A percentile compares a stretch with the other conserved stretches of the same genome.
phyloP scores from a whole-genome alignment of 1,140 invertebrate genomes.

The Danaus plexippus region DNA sequence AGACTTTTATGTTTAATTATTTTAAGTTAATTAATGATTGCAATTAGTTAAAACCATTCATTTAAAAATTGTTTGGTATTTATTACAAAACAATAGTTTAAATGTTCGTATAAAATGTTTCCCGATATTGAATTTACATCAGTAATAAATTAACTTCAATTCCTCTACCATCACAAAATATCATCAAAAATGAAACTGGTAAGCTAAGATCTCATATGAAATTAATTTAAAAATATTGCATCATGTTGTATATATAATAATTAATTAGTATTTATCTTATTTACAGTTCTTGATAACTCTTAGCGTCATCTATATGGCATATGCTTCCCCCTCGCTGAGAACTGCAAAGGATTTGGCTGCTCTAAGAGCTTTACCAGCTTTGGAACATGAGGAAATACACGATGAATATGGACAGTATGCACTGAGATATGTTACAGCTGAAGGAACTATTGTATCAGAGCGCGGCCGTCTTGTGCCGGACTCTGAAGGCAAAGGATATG shows the following conservation, averaged over 20 bases:
- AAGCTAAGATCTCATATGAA: too few relatives aligned
- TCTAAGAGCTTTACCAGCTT: constrained; percentile 26
- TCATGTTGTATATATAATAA: neutral
- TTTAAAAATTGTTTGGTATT: too few relatives aligned
- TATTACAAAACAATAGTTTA: too few relatives aligned
- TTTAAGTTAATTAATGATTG: too few relatives aligned
- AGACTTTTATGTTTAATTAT: too few relatives aligned
- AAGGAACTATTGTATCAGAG: constrained; percentile 54
- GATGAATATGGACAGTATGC: constrained; percentile 59
- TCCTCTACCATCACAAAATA: too few relatives aligned
- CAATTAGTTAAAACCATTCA: too few relatives aligned
- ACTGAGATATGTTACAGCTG: constrained; percentile 53
- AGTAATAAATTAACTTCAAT: too few relatives aligned
- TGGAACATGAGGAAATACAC: constrained; percentile 45
- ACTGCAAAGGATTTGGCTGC: constrained; percentile 8
- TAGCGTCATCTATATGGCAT: neutral
- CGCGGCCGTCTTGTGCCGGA: constrained; percentile 46
- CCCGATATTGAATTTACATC: too few relatives aligned
- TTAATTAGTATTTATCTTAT: constrained; percentile 4
- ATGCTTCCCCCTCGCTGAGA: constrained; percentile 4
- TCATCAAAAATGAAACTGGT: too few relatives aligned
- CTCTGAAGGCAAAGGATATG: constrained; percentile 40
- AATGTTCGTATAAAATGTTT: too few relatives aligned
- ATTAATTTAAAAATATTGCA: too few relatives aligned
- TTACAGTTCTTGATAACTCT: constrained; percentile 6